Percentiles rank a stretch among this genome's conserved stretches.
These are phyloP conservation scores for Myrmecophaga tridactyla DNA, from an alignment of 2,113 vertebrate species.

Conservation along the genomic window DNA sequence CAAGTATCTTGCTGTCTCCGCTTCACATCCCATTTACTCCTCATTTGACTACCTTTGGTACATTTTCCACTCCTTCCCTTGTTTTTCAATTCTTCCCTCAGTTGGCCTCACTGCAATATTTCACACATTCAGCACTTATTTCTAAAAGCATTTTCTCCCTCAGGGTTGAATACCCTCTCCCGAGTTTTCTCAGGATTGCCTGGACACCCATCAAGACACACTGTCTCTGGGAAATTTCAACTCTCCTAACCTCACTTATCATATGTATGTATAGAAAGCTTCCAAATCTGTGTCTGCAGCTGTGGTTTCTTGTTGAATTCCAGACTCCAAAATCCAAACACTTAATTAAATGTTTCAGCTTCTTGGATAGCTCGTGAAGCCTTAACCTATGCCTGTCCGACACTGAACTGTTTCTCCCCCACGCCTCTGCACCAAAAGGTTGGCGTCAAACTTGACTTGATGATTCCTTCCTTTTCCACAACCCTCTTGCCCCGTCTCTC, in stretches of 20 bases:
- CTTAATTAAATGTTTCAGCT: not conserved
- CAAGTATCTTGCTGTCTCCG: fast-evolving
- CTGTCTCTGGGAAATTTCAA: not conserved
- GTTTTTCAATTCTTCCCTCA: no score
- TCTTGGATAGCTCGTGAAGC: not conserved
- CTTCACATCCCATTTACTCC: fast-evolving
- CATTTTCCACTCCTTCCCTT: not conserved
- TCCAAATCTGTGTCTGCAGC: not conserved
- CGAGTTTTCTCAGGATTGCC: not conserved
- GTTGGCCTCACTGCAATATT: fast-evolving
- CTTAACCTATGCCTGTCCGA: not conserved
- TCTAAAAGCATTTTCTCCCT: not conserved
- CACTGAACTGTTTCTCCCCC: not conserved
- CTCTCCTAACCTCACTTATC: not conserved
- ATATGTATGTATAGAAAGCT: not conserved
- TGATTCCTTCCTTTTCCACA: not conserved
- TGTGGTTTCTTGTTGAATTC: not conserved
- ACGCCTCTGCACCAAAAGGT: not conserved
- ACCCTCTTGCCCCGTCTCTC: not conserved
- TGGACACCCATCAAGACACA: not conserved
- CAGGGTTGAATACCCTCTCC: not conserved
- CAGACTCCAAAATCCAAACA: not conserved
- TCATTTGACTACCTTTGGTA: not conserved
- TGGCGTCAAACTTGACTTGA: not conserved
- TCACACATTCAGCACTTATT: not conserved